Evolutionary conservation across 2,797 vertebrate genomes (phyloP).

Genomic region (Adelosebastes latens): DNA sequence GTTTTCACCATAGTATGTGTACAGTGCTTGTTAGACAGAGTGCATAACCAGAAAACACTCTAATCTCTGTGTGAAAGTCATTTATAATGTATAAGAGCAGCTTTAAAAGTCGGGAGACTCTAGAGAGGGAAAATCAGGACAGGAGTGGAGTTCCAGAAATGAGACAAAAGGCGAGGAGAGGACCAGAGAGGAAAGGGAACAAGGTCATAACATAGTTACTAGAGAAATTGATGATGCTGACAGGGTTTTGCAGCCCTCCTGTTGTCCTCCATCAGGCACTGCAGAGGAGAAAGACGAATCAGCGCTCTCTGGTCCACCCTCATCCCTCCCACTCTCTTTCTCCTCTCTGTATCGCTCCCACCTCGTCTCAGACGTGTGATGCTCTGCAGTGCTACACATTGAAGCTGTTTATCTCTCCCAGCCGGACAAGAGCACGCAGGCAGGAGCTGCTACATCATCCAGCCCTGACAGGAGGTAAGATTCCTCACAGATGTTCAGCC

Average conservation of each 20-base stretch:
- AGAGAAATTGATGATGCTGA: conserved; percentile 37
- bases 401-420: conserved; percentile 12
- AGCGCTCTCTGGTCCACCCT: conserved; percentile 38
- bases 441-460: conserved; percentile 49
- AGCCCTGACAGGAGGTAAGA: conserved; percentile 60
- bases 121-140: conserved; percentile 7
- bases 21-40: background rate
- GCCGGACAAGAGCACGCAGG: conserved; percentile 13
- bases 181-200: conserved; percentile 17
- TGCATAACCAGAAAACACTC: background rate
- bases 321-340: conserved; percentile 48
- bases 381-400: conserved; percentile 55
- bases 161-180: conserved; percentile 8
- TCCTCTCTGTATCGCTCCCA: conserved; percentile 22
- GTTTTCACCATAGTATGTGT: background rate
- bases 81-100: background rate
- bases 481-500: background rate
- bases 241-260: conserved; percentile 18
- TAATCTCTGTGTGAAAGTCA: background rate
- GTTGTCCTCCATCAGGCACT: conserved; percentile 46
- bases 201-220: conserved; percentile 35
- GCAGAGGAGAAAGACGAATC: conserved; percentile 72
- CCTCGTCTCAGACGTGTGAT: conserved; percentile 22
- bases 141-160: background rate
- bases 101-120: background rate